Conservation (phyloP, 2,113 vertebrate species). For the Eolophus roseicapilla region DNA sequence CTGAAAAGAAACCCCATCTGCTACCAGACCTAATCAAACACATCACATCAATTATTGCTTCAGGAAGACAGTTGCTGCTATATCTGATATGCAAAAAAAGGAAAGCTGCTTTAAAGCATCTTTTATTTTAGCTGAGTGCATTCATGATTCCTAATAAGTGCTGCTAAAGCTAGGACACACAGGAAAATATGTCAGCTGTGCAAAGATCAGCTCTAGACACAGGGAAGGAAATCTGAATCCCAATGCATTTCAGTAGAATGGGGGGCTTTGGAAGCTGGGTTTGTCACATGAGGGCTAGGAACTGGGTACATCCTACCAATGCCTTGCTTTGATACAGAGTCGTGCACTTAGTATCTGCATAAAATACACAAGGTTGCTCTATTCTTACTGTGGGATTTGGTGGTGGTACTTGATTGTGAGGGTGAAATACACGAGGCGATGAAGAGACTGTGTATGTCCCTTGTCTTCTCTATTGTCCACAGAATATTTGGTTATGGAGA, state of each 20-base stretch:
- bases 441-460: not conserved
- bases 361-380: not conserved
- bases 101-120: conserved; percentile 29
- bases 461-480: not conserved
- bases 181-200: not conserved
- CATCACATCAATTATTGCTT: conserved; percentile 27
- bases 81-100: conserved; percentile 28
- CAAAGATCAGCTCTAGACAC: not conserved
- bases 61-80: conserved; percentile 22
- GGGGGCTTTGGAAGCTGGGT: not conserved
- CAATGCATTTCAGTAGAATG: not conserved
- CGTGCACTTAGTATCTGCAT: accelerated
- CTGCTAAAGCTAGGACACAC: conserved; percentile 3
- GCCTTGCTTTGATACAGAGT: not conserved
- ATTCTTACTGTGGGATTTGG: not conserved
- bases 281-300: not conserved
- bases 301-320: not conserved
- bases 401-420: not conserved
- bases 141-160: conserved; percentile 7
- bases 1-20: not conserved
- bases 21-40: conserved; percentile 42
- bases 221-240: not conserved
- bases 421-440: not conserved
- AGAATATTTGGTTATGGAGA: not conserved
- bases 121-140: conserved; percentile 39